Percentiles rank a stretch among this genome's conserved stretches.
Conservation (phyloP, 2,888 invertebrate genomes). For the Rhamnusium bicolor region DNA sequence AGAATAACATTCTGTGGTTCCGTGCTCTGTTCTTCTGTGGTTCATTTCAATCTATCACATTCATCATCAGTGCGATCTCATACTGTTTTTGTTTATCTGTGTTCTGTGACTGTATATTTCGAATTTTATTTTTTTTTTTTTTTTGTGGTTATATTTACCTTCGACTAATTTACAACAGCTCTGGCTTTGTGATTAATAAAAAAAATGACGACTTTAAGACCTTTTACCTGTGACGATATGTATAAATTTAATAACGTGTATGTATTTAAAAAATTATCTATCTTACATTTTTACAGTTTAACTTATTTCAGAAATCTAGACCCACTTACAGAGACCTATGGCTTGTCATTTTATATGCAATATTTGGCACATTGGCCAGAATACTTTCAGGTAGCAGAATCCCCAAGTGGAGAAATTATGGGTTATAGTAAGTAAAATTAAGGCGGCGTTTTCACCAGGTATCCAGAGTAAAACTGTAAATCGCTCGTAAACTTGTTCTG, state of each 20-base stretch:
- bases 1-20: too few species aligned
- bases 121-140: too few species aligned
- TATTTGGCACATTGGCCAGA: slow-evolving; percentile 99
- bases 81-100: too few species aligned
- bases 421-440: slow-evolving; percentile 97
- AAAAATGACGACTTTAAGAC: slow-evolving; percentile 92
- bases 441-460: too few species aligned
- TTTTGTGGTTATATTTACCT: too few species aligned
- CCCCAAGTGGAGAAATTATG: slow-evolving; percentile 97
- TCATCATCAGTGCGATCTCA: too few species aligned
- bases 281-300: neutral
- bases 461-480: too few species aligned
- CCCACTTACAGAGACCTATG: slow-evolving; percentile 97
- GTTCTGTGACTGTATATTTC: too few species aligned
- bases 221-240: slow-evolving; percentile 95
- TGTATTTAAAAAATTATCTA: slow-evolving; percentile 68
- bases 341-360: slow-evolving; percentile 95
- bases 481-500: too few species aligned
- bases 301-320: slow-evolving; percentile 90
- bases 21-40: too few species aligned
- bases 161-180: too few species aligned
- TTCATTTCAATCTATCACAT: too few species aligned
- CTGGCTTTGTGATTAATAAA: neutral
- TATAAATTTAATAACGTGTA: slow-evolving; percentile 96
- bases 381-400: slow-evolving; percentile 97